Conservation (phyloP, 2,888 invertebrate genomes). For the Temnothorax unifasciatus region DNA sequence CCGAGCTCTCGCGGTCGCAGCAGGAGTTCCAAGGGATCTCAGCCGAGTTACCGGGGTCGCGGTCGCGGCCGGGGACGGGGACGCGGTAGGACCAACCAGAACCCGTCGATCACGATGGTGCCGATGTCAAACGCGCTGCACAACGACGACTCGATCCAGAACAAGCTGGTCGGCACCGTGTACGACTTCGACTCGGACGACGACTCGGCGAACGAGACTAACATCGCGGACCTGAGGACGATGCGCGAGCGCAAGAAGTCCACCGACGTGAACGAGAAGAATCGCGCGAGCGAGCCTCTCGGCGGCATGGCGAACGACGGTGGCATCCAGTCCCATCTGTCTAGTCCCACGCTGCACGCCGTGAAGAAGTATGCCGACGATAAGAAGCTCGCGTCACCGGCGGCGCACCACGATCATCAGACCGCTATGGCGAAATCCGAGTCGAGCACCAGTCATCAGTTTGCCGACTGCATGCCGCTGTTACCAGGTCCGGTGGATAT, state of each 20-base stretch:
- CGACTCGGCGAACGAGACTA: conserved; percentile 91
- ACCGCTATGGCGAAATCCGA: conserved; percentile 72
- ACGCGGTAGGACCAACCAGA: conserved; percentile 74
- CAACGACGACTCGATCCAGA: conserved; percentile 91
- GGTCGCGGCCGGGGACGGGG: conserved; percentile 85
- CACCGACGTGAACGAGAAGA: conserved; percentile 83
- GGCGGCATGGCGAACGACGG: conserved; percentile 73
- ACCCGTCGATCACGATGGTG: conserved; percentile 68
- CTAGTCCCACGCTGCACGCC: conserved; percentile 74
- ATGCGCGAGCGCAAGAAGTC: conserved; percentile 92
- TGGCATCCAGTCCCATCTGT: conserved; percentile 71
- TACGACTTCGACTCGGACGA: conserved; percentile 95
- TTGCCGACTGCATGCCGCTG: conserved; percentile 89
- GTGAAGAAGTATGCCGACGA: conserved; percentile 78
- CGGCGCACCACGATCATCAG: conserved; percentile 69
- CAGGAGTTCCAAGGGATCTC: conserved; percentile 84
- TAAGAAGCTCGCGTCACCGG: conserved; percentile 81
- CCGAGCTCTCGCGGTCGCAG: conserved; percentile 86
- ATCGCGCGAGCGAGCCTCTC: conserved; percentile 54
- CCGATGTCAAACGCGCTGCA: conserved; percentile 83
- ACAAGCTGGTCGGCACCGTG: conserved; percentile 94
- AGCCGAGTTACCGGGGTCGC: conserved; percentile 80
- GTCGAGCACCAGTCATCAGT: conserved; percentile 80
- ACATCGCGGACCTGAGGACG: conserved; percentile 92
- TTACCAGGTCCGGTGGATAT: conserved; percentile 96